Evolutionary conservation across 2,797 vertebrate genomes (phyloP), one percentile per base, ranked within the genome.

Genomic region (Erithacus rubecula): DNA sequence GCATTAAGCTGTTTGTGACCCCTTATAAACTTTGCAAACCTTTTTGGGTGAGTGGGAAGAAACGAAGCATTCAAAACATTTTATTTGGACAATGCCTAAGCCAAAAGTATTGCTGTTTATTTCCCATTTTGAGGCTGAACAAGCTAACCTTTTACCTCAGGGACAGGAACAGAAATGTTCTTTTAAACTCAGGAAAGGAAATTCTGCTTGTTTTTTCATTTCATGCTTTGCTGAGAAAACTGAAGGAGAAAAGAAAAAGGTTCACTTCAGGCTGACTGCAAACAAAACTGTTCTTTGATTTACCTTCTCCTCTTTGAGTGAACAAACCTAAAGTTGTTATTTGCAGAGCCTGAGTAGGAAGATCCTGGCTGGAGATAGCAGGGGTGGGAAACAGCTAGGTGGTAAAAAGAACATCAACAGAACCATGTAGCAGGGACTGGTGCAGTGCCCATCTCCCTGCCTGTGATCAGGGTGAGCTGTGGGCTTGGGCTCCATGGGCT

Each of bases 211-310:
- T 78, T 94, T 91, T 93, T 95, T 85, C 82, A 87, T 90, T 94
- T 87, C 93, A 46, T 92, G 63, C 93, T 94, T 93, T 94, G 52
- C 81, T 87, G 83, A 93, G 90, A 92, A 93, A 93, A 87, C 64
- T 74, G 83, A 70, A 87, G 68, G 78, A 79, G 67, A 81, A 87
- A 71, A 87, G 84, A 55, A 74, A 87, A 94, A 83, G 62, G 72
- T 81, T 94, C 83, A 93, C 60, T 96, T 92, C 52, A 65, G 83
- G 71, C 72, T 94, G 59, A 90, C 81, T 82, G 88, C 93, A 95
- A 85, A 90, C 71, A 87, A 91, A 95, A 82, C 52, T 12, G 24
- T 64, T 79, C 88, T 95, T 95, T 96, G 77, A 94, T 95, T 94
- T 90, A 72, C 67, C 49, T 89, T 89, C 64, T 87, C 58, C 44